Percentiles rank a stretch among this genome's conserved stretches.
Evolutionary conservation across 2,113 vertebrate species (phyloP).

Genomic region (Saccopteryx bilineata): DNA sequence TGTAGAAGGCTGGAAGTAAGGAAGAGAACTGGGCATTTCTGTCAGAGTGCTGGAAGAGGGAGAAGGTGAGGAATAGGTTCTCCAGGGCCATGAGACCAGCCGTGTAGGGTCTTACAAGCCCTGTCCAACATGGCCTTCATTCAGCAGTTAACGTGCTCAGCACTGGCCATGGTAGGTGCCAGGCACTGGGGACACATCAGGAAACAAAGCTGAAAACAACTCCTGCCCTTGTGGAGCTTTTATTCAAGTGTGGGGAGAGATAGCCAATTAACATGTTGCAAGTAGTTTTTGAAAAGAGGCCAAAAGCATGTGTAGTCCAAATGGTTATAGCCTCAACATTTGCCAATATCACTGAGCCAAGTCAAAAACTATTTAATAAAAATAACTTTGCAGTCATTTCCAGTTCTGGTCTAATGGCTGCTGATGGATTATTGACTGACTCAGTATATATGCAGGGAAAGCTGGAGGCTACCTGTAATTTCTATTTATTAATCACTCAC

Average conservation of each 20-base stretch:
- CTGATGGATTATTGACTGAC: not conserved
- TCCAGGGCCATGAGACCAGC: not conserved
- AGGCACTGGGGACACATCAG: not conserved
- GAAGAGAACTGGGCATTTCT: not conserved
- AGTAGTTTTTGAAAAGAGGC: conserved; percentile 35
- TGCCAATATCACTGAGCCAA: conserved; percentile 31
- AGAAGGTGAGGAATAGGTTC: not conserved
- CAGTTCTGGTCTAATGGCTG: not conserved
- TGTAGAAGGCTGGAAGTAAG: not conserved
- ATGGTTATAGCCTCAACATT: not conserved
- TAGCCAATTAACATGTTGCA: not conserved
- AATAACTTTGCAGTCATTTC: conserved; percentile 60
- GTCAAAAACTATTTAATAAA: conserved; percentile 57
- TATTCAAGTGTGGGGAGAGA: not conserved
- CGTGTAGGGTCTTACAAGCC: not conserved
- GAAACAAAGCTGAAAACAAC: not conserved
- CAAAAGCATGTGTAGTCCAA: conserved; percentile 23
- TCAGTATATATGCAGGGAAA: not conserved
- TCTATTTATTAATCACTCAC: not conserved
- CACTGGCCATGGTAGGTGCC: not conserved
- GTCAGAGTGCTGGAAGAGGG: not conserved
- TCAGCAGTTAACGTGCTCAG: not conserved
- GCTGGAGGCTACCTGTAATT: not conserved
- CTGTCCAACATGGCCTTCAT: accelerated
- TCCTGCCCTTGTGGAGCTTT: conserved; percentile 18